Evolutionary conservation across 2,797 vertebrate species (phyloP).

Genomic region (Danio jaintianensis): DNA sequence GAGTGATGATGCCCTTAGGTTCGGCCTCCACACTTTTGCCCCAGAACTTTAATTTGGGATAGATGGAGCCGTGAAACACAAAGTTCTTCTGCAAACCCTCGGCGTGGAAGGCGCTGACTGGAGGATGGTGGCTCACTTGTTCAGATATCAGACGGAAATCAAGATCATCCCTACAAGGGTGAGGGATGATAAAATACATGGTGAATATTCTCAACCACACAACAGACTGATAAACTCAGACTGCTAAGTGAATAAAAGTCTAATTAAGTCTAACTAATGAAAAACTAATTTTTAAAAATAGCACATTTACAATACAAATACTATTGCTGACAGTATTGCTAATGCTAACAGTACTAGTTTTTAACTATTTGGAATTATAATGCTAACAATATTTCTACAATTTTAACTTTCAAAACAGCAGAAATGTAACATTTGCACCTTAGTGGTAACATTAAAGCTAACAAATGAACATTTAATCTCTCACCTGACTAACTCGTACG

Average conservation of each 20-base stretch:
- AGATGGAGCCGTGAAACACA: conserved; percentile 97
- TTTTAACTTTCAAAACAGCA: background rate
- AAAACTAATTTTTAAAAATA: background rate
- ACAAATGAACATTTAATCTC: conserved; percentile 6
- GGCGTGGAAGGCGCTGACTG: conserved; percentile 96
- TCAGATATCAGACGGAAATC: conserved; percentile 96
- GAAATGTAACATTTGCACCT: background rate
- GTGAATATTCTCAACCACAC: background rate
- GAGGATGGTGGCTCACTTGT: conserved; percentile 98
- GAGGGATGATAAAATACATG: background rate
- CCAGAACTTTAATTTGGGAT: conserved; percentile 99
- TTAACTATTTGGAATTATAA: too few species aligned
- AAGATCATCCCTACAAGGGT: conserved; percentile 87
- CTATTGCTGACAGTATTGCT: too few species aligned
- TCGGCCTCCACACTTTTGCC: conserved; percentile 99
- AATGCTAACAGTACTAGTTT: background rate
- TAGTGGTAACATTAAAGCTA: background rate
- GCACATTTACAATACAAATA: background rate
- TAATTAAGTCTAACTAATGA: too few species aligned
- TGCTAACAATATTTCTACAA: background rate
- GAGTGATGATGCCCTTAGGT: conserved; percentile 94
- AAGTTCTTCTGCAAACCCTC: conserved; percentile 94
- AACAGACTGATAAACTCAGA: background rate
- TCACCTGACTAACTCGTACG: conserved; percentile 94
- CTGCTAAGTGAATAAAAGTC: background rate